Evolutionary conservation across 2,113 vertebrate genomes (phyloP).

Genomic region (Formicarius rufipectus): DNA sequence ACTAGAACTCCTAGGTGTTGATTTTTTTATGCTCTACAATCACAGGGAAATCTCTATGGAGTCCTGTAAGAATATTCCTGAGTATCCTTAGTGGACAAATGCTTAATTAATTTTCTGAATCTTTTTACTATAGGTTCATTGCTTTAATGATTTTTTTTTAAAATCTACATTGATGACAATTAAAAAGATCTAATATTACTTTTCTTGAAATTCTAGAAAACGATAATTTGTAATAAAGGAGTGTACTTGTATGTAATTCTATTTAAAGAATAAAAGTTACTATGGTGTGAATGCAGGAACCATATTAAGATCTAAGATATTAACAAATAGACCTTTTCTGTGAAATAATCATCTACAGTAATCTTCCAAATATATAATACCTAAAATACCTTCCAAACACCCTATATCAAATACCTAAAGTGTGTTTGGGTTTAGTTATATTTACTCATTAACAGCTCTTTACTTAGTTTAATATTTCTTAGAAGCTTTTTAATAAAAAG

Average conservation of each 20-base stretch:
- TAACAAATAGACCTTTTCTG: not conserved
- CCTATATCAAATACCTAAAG: not conserved
- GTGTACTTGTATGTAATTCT: not conserved
- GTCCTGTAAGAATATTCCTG: not conserved
- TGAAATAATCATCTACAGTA: not conserved
- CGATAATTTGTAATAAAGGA: not conserved
- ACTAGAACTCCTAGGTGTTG: not conserved
- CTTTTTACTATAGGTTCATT: not conserved
- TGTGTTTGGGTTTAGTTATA: not conserved
- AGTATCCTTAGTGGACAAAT: not conserved
- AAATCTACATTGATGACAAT: not conserved
- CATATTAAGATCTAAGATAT: not conserved
- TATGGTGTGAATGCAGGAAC: not conserved
- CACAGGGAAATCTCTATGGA: rapidly evolving
- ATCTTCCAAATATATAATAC: not conserved
- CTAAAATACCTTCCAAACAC: not conserved
- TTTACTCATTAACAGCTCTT: not conserved
- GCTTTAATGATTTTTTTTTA: not conserved
- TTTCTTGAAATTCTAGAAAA: not conserved
- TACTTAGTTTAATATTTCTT: not conserved
- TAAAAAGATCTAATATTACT: not conserved
- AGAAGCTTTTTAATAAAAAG: not conserved
- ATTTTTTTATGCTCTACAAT: not conserved
- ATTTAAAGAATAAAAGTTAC: not conserved
- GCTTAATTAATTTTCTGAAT: not conserved